These are phyloP conservation scores for Sarotherodon lohbergeri DNA, from an alignment of 2,113 vertebrate genomes.

Conservation along the genomic window DNA sequence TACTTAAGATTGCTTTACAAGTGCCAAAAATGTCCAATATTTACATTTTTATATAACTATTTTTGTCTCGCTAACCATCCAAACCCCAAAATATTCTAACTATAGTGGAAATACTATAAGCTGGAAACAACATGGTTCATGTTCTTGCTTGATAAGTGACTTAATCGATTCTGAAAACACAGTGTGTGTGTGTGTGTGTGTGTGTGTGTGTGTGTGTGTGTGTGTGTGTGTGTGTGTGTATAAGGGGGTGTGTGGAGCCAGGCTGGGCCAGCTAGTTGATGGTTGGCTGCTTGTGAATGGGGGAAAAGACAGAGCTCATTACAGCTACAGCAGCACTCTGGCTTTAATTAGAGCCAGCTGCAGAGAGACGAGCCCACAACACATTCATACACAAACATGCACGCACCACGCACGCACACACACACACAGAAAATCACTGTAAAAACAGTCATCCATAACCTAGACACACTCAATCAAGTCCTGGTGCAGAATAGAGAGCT, in stretches of 20 bases:
- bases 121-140: background rate
- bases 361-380: slow-evolving; percentile 50
- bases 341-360: slow-evolving; percentile 74
- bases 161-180: background rate
- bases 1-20: background rate
- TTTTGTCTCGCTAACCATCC: background rate
- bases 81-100: background rate
- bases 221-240: background rate
- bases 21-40: background rate
- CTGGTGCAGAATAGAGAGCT: slow-evolving; percentile 37
- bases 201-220: background rate
- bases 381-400: slow-evolving; percentile 18
- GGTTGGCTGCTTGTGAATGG: slow-evolving; percentile 77
- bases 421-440: slow-evolving; percentile 47
- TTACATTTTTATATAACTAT: background rate
- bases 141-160: background rate
- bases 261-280: slow-evolving; percentile 67
- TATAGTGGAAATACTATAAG: background rate
- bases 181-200: background rate
- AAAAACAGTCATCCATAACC: slow-evolving; percentile 73
- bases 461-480: slow-evolving; percentile 51
- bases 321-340: slow-evolving; percentile 56
- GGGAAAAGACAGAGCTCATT: slow-evolving; percentile 64
- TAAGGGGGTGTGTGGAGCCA: background rate
- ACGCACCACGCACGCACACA: background rate